Evolutionary conservation across 2,113 vertebrate genomes (phyloP).

Genomic region (Danionella cerebrum): DNA sequence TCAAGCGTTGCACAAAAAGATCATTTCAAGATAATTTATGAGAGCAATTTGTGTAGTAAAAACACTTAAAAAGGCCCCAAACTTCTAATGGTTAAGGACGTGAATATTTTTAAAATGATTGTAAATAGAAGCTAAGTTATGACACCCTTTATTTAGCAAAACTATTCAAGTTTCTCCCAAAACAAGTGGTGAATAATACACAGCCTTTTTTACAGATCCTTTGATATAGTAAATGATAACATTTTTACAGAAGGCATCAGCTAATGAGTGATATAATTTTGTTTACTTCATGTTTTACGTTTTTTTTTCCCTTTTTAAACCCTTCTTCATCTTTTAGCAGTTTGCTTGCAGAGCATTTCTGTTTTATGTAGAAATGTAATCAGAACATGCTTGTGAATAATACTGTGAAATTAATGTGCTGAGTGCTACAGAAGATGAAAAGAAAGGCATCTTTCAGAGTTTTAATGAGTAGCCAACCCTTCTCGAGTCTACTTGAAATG

Average conservation of each 20-base stretch:
- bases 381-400: no score
- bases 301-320: neutral
- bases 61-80: no score
- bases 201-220: no score
- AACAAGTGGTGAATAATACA: neutral
- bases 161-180: neutral
- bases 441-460: neutral
- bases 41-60: no score
- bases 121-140: neutral
- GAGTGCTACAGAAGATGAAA: neutral
- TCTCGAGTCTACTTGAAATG: neutral
- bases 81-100: no score
- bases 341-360: neutral
- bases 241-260: neutral
- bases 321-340: neutral
- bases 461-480: neutral
- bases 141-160: neutral
- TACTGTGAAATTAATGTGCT: neutral
- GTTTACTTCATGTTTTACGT: neutral
- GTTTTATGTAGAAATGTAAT: neutral
- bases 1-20: no score
- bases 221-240: neutral
- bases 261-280: neutral
- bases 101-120: no score
- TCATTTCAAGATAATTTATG: no score